Conservation (phyloP, 1,140 invertebrate genomes). For the Ostrea denselamellosa region DNA sequence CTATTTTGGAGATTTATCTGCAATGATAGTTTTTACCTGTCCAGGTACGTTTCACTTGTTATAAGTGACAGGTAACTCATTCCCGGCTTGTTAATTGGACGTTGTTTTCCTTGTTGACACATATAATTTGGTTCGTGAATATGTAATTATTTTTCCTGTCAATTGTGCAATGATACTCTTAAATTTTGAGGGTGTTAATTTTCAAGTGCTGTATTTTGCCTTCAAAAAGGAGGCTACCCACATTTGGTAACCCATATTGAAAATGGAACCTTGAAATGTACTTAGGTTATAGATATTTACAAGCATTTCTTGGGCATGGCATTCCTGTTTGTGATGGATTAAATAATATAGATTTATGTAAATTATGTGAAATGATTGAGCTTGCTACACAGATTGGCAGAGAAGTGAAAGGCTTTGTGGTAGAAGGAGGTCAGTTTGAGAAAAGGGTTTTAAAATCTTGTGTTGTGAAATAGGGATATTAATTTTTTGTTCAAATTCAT, state of each 20-base stretch:
- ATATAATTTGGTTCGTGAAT: neutral
- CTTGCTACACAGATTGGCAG: neutral
- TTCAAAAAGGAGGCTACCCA: neutral
- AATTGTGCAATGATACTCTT: neutral
- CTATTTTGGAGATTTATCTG: constrained; percentile 26
- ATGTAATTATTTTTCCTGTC: constrained; percentile 32
- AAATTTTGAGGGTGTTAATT: neutral
- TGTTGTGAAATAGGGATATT: neutral
- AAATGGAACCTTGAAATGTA: neutral
- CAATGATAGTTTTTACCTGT: constrained; percentile 23
- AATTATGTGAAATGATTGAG: constrained; percentile 19
- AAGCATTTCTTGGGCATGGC: neutral
- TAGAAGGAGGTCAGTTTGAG: neutral
- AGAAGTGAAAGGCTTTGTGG: neutral
- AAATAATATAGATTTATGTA: neutral
- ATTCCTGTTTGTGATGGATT: constrained; percentile 1
- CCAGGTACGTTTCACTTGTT: constrained; percentile 7
- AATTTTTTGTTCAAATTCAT: constrained; percentile 2
- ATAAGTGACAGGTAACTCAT: constrained; percentile 25
- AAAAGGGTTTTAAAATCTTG: neutral
- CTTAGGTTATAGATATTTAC: neutral
- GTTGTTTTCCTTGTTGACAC: neutral
- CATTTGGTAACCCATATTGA: neutral
- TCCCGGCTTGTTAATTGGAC: neutral
- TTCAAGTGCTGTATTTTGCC: neutral